Evolutionary conservation across 2,888 invertebrate species (phyloP).

Genomic region (Acheta domesticus): DNA sequence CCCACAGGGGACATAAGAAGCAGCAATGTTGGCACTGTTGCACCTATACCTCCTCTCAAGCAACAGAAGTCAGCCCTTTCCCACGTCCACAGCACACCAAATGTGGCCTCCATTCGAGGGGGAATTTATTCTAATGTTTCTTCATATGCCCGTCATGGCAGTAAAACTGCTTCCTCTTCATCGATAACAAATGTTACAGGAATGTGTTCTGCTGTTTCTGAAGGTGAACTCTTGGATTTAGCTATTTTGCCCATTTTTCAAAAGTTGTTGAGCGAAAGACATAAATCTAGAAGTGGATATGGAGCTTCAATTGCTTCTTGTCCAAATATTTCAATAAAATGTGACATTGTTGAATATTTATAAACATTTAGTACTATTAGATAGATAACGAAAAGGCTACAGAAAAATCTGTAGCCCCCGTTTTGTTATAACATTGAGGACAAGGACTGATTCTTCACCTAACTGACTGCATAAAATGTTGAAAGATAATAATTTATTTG

Average conservation of each 20-base stretch:
- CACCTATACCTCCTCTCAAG: constrained; percentile 43
- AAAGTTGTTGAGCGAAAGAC: constrained; percentile 81
- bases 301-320: constrained; percentile 79
- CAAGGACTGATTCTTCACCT: constrained; percentile 2
- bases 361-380: constrained; percentile 47
- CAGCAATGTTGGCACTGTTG: constrained; percentile 23
- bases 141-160: constrained; percentile 20
- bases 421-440: not conserved
- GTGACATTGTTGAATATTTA: constrained; percentile 92
- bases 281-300: constrained; percentile 64
- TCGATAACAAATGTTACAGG: constrained; percentile 46
- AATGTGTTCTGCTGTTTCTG: constrained; percentile 76
- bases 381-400: not conserved
- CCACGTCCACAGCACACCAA: constrained; percentile 61
- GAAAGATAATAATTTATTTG: not conserved
- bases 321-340: constrained; percentile 91
- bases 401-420: not conserved
- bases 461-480: not conserved
- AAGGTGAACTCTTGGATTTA: constrained; percentile 78
- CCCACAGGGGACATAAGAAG: constrained; percentile 2
- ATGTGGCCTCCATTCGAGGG: constrained; percentile 52
- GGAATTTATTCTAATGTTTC: constrained; percentile 22
- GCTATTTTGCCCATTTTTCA: constrained; percentile 89
- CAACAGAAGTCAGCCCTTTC: constrained; percentile 46
- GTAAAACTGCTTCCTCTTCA: constrained; percentile 37